phyloP scores from a whole-genome alignment of 2,113 vertebrate species.

The Microtus montanus region DNA sequence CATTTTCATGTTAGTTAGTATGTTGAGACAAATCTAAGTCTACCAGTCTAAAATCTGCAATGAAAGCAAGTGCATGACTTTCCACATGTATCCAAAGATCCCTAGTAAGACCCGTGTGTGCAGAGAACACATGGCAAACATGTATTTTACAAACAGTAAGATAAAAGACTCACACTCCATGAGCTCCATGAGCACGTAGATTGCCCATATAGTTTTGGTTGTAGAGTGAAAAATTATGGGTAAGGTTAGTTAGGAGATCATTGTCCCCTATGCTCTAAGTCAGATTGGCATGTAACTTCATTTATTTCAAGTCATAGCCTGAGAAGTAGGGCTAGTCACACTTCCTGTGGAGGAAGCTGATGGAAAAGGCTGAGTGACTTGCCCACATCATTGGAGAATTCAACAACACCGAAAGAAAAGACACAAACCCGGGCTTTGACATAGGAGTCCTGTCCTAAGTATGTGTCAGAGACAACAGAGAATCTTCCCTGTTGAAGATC shows the following conservation, averaged over 20 bases:
- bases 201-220: background rate
- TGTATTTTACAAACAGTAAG: background rate
- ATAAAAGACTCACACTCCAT: background rate
- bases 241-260: fast-evolving
- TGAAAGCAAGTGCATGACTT: background rate
- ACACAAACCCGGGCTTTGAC: background rate
- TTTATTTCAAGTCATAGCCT: no score
- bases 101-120: fast-evolving
- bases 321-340: fast-evolving
- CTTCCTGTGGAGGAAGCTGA: background rate
- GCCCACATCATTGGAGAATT: background rate
- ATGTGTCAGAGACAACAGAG: background rate
- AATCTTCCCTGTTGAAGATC: background rate
- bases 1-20: background rate
- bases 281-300: background rate
- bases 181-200: background rate
- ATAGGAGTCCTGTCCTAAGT: fast-evolving
- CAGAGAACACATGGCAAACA: background rate
- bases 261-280: fast-evolving
- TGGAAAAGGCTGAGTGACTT: fast-evolving
- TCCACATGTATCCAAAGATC: background rate
- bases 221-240: background rate
- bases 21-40: fast-evolving
- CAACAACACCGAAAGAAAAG: background rate
- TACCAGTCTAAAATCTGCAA: background rate